Base-by-base conservation (phyloP, 2,888 invertebrate species). In the Elmis aenea region DNA sequence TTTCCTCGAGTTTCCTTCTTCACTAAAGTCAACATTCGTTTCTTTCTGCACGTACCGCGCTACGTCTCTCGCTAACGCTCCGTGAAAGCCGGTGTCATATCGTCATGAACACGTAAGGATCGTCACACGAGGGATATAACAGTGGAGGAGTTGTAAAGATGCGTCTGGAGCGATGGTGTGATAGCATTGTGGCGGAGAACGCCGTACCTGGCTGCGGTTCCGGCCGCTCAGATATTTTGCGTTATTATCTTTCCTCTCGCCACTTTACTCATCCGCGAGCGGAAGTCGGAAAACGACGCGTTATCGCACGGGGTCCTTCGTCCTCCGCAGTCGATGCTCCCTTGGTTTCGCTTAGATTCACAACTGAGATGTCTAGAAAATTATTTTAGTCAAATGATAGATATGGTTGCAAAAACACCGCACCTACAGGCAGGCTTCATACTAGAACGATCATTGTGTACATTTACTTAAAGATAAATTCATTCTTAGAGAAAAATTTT, bases 171-270 rank as follows among this genome's bases (percentile, higher is more conserved):
- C 43, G 43, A 45, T 41, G 48, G 33, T 31, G 30, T 36, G 48
- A 48, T 48, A 45, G 41, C 40, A 48, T 48, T 48, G 48, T 48
- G 33, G 42, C 38, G 36, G 42, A 40, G 40, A 44, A 34, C 42
- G 38, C 50, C 46, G 48, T 58, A 58, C 59, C 59, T 59, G 57
- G 48, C 40, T 51, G 46, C 49, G 52, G 51, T 54, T 54, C 53
- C 52, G 55, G 55, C 47, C 53, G 44, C 50, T 45, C 46, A 48
- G 54, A 56, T 57, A 59, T 58, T 57, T 58, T 57, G 46, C 54
- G 52, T 55, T 57, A 61, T 64, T 64, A 64, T 64, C 63, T 62
- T 51, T 57, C 54, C 59, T 59, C 57, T 59, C 58, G 55, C 58
- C 59, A 58, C 59, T 59, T 59, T 54, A 53, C 57, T 59, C 57